phyloP scores from a whole-genome alignment of 2,888 invertebrate species.

The Agapetus fuscipes region DNA sequence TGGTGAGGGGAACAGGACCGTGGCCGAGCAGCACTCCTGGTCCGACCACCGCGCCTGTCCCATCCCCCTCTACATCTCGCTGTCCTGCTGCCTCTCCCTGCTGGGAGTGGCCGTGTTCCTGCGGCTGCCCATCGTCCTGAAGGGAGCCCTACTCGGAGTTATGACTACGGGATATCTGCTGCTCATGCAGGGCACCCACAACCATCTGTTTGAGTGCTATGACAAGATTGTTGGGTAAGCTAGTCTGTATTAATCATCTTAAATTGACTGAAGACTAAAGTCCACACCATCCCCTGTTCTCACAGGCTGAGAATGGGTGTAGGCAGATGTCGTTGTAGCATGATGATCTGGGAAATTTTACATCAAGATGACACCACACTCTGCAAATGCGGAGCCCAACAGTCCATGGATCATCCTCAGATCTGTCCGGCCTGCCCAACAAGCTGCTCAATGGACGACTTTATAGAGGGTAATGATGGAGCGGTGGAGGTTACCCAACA shows the following conservation, averaged over 20 bases:
- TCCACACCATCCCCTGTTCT: too few relatives aligned
- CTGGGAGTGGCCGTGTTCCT: slow-evolving; percentile 79
- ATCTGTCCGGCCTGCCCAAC: too few relatives aligned
- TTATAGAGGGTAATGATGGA: too few relatives aligned
- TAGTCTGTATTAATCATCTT: background rate
- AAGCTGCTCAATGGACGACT: too few relatives aligned
- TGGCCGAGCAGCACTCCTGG: slow-evolving; percentile 35
- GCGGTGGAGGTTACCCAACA: too few relatives aligned
- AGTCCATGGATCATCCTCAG: too few relatives aligned
- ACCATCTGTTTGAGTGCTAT: slow-evolving; percentile 70
- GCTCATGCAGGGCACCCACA: slow-evolving; percentile 73
- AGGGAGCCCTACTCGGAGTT: slow-evolving; percentile 64
- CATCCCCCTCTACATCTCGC: slow-evolving; percentile 76
- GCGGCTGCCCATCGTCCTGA: slow-evolving; percentile 70
- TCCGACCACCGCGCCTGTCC: slow-evolving; percentile 70
- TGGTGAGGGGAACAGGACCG: slow-evolving; percentile 24
- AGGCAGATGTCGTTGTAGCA: too few relatives aligned
- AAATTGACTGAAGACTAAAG: background rate
- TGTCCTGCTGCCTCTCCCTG: slow-evolving; percentile 77
- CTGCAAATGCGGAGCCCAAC: too few relatives aligned
- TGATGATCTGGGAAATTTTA: too few relatives aligned
- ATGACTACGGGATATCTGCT: slow-evolving; percentile 74
- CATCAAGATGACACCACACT: too few relatives aligned
- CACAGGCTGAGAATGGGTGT: too few relatives aligned
- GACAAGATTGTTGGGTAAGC: slow-evolving; percentile 68